Evolutionary conservation across 2,888 invertebrate genomes (phyloP).

Genomic region (Pyrrhia umbra): DNA sequence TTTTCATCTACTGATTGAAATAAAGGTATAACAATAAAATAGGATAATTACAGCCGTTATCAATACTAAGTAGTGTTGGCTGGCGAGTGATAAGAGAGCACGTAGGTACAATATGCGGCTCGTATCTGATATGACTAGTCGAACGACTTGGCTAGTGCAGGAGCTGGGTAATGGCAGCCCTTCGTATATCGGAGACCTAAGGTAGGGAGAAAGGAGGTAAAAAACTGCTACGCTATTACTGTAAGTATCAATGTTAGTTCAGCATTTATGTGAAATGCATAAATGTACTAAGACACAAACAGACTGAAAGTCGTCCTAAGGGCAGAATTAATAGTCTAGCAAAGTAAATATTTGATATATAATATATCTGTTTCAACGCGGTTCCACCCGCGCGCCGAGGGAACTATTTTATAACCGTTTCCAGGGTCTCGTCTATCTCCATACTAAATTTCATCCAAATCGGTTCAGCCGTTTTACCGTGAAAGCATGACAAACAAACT

Average conservation of each 20-base stretch:
- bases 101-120: slow-evolving; percentile 4
- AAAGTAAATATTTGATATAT: too few relatives aligned
- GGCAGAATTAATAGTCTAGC: too few relatives aligned
- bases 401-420: neutral
- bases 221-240: too few relatives aligned
- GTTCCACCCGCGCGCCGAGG: neutral
- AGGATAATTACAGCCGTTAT: slow-evolving; percentile 24
- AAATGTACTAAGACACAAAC: too few relatives aligned
- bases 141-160: neutral
- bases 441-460: neutral
- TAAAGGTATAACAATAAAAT: slow-evolving; percentile 25
- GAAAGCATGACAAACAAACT: neutral
- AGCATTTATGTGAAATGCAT: too few relatives aligned
- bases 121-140: slow-evolving; percentile 31
- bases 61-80: slow-evolving; percentile 21
- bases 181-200: too few relatives aligned
- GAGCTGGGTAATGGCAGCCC: too few relatives aligned
- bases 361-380: too few relatives aligned
- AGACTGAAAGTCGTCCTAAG: too few relatives aligned
- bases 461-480: neutral
- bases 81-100: slow-evolving; percentile 31
- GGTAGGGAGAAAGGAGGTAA: too few relatives aligned
- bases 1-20: neutral
- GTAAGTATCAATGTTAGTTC: too few relatives aligned
- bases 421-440: neutral